These are phyloP conservation scores for Sylvia atricapilla DNA, from an alignment of 2,113 vertebrate species.

Conservation along the genomic window DNA sequence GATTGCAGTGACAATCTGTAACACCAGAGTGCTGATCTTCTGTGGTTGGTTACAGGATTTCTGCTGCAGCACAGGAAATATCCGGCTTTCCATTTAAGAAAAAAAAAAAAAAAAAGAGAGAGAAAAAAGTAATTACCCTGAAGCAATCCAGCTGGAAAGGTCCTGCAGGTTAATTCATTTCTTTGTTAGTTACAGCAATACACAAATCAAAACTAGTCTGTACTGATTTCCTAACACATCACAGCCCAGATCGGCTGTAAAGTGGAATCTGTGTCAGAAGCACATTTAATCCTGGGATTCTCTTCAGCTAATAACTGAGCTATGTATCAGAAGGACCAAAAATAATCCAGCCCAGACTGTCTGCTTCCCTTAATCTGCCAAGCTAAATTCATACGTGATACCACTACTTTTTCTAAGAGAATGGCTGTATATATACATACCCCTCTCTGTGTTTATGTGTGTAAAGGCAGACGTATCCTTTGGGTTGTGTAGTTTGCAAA, in stretches of 20 bases:
- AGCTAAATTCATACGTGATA: neutral
- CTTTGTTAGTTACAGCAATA: neutral
- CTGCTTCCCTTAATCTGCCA: neutral
- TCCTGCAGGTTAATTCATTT: neutral
- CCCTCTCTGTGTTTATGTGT: no score
- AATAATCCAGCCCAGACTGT: constrained; percentile 17
- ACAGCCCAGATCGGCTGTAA: neutral
- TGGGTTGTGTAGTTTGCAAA: neutral
- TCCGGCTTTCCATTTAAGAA: neutral
- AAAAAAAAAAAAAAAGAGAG: neutral
- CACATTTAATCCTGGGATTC: constrained; percentile 48
- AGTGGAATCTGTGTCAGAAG: constrained; percentile 50
- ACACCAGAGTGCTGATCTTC: neutral
- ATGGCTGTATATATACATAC: neutral
- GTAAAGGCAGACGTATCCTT: neutral
- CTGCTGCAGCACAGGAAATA: neutral
- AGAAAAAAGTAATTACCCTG: neutral
- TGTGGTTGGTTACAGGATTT: neutral
- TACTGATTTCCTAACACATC: neutral
- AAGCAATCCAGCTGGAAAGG: neutral
- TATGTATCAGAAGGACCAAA: neutral
- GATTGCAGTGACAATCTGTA: neutral
- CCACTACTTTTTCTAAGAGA: neutral
- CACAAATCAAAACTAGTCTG: neutral
- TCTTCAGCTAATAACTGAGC: constrained; percentile 19